A percentile compares a stretch with the other conserved stretches of the same genome.
phyloP scores from a whole-genome alignment of 2,797 vertebrate species.

The Poeciliopsis paucimaculata region DNA sequence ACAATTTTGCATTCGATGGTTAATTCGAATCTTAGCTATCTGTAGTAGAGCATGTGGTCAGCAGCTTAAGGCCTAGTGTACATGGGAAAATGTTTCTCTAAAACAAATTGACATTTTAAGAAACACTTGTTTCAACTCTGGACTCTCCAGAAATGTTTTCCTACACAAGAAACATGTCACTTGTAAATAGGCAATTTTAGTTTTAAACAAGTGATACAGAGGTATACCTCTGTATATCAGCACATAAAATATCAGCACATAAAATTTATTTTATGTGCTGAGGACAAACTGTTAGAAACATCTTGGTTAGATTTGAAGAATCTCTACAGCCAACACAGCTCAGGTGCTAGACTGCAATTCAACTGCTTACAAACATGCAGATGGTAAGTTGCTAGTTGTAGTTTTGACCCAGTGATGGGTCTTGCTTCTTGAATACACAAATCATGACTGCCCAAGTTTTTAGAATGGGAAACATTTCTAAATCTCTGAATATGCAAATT shows the following conservation, averaged over 20 bases:
- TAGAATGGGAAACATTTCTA: neutral
- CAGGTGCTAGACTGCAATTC: neutral
- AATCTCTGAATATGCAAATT: neutral
- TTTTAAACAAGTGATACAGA: neutral
- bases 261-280: neutral
- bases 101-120: neutral
- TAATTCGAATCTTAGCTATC: neutral
- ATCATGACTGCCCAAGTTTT: neutral
- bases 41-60: neutral
- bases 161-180: neutral
- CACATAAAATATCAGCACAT: neutral
- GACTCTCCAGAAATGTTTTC: neutral
- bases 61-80: neutral
- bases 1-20: neutral
- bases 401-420: neutral
- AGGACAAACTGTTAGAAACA: neutral
- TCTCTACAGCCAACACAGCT: neutral
- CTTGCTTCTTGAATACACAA: neutral
- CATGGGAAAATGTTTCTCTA: neutral
- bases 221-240: too few relatives aligned
- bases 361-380: neutral
- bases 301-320: neutral
- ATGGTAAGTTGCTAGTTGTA: neutral
- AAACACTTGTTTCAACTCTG: neutral
- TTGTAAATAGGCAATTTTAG: neutral